Evolutionary conservation across 2,888 invertebrate species (phyloP), one percentile per base, ranked within the genome.

Genomic region (Epirrhoe alternata): DNA sequence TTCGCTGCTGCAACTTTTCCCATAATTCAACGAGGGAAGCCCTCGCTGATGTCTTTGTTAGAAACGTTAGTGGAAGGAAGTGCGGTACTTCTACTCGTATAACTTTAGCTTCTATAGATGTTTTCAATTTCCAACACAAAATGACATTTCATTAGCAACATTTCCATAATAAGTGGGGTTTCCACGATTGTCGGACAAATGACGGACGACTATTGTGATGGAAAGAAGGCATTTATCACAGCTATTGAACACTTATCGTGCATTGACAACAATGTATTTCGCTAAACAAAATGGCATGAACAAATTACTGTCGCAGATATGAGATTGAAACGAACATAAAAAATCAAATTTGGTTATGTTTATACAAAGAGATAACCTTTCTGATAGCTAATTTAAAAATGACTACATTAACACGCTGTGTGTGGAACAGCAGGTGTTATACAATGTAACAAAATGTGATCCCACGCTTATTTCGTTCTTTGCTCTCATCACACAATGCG

Each of bases 161-260:
- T 89, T 87, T 84, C 78, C 84, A 85, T 87, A 84, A 88, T 84
- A 85, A 86, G 73, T 78, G 73, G 75, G 67, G 72, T 81, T 84
- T 84, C 81, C 67, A 70, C 70, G 62, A 71, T 64, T 82, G 82
- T 80, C 81, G 78, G 81, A 74, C 83, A 80, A 82, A 82, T 78
- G 81, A 78, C 80, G 75, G 80, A 77, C 80, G 74, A 67, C 74
- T 74, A 85, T 90, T 90, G 87, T 90, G 70, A 90, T 88, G 87
- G 69, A 83, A 88, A 88, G 78, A 79, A 80, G 80, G 76, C 74
- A 86, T 86, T 86, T 80, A 84, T 86, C 85, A 86, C 78, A 79
- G 77, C 76, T 79, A 83, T 82, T 83, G 82, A 81, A 77, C 77
- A 77, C 67, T 77, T 77, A 77, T 73, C 61, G 65, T 69, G 56